These are phyloP conservation scores for Popillia japonica DNA, from an alignment of 1,140 invertebrate species.

Conservation along the genomic window DNA sequence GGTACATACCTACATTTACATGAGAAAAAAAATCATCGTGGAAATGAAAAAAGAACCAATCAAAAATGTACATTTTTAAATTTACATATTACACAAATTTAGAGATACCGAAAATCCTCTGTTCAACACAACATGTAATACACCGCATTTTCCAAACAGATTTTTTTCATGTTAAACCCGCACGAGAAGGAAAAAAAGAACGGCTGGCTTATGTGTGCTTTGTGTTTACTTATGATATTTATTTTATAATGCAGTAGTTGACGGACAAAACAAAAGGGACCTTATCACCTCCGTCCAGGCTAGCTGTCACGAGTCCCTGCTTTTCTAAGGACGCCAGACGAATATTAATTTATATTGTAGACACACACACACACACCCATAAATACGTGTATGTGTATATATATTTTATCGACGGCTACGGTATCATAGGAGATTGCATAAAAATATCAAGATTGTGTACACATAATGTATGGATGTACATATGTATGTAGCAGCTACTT, in stretches of 20 bases:
- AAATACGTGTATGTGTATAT: too few species aligned
- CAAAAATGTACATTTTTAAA: too few species aligned
- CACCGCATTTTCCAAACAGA: not conserved
- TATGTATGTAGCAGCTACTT: too few species aligned
- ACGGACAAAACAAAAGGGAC: slow-evolving; percentile 9
- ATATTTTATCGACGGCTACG: not conserved
- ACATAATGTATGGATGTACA: too few species aligned
- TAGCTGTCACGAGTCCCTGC: not conserved
- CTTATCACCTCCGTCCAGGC: slow-evolving; percentile 3
- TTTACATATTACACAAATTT: too few species aligned
- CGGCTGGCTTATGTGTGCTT: not conserved
- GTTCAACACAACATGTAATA: not conserved
- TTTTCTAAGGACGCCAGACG: not conserved
- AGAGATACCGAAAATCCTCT: not conserved
- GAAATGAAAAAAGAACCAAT: too few species aligned
- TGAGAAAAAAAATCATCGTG: too few species aligned
- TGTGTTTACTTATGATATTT: slow-evolving; percentile 1
- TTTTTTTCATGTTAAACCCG: slow-evolving; percentile 1
- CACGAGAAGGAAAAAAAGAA: not conserved
- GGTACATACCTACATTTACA: too few species aligned
- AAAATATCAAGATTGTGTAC: not conserved
- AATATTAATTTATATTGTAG: slow-evolving; percentile 12
- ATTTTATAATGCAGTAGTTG: slow-evolving; percentile 11
- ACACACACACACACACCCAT: too few species aligned
- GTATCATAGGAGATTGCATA: not conserved